phyloP scores from a whole-genome alignment of 2,113 vertebrate species.

The Crocuta crocuta region DNA sequence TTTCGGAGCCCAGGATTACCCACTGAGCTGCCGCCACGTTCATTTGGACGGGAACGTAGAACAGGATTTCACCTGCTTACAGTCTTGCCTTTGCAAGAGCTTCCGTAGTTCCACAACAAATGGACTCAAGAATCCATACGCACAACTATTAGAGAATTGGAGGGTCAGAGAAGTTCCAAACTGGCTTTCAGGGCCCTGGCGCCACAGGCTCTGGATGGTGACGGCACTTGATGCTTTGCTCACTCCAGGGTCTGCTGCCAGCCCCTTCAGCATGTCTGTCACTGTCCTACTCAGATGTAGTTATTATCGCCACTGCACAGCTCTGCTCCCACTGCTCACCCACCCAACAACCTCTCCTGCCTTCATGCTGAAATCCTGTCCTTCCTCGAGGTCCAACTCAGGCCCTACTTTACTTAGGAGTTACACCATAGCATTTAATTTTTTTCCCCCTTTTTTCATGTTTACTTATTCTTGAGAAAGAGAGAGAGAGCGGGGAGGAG shows the following conservation, averaged over 20 bases:
- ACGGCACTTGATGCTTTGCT: background rate
- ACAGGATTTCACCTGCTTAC: background rate
- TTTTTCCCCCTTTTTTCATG: no score
- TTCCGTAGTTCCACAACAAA: background rate
- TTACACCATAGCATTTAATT: background rate
- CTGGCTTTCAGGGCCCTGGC: background rate
- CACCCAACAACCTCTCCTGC: background rate
- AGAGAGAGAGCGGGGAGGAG: no score
- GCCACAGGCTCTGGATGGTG: no score
- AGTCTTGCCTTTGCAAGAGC: background rate
- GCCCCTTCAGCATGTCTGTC: fast-evolving
- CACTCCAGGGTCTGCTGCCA: no score
- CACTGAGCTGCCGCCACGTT: background rate
- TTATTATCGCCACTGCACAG: background rate
- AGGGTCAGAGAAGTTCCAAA: background rate
- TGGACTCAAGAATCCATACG: background rate
- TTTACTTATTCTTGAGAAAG: no score
- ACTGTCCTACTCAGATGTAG: background rate
- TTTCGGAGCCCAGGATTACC: background rate
- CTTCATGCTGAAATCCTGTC: background rate
- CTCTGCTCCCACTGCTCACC: background rate
- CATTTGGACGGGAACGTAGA: background rate
- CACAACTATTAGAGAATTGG: background rate
- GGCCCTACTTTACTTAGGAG: background rate
- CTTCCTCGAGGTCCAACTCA: background rate